These are phyloP conservation scores for Caenorhabditis wallacei DNA, from an alignment of 2,888 invertebrate genomes.

Conservation along the genomic window DNA sequence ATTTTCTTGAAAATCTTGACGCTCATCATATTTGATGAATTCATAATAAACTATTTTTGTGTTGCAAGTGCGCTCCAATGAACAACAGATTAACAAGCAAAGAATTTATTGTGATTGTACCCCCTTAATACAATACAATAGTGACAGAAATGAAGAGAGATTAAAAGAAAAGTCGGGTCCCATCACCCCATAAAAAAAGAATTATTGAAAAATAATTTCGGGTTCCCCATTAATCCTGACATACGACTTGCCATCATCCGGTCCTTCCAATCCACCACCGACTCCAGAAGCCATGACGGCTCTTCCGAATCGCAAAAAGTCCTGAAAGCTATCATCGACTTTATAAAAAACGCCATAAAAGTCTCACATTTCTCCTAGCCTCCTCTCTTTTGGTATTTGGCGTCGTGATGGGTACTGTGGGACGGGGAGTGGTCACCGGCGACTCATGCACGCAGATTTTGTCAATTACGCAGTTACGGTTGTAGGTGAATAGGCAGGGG, in stretches of 20 bases:
- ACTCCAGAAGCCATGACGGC: slow-evolving; percentile 28
- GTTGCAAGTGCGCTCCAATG: not conserved
- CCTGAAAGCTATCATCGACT: slow-evolving; percentile 38
- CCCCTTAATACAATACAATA: not conserved
- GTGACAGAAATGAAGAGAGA: no score
- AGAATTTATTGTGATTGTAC: not conserved
- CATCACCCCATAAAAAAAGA: not conserved
- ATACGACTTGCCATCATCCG: slow-evolving; percentile 8
- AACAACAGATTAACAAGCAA: not conserved
- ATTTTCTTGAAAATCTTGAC: not conserved
- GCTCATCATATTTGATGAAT: slow-evolving; percentile 10
- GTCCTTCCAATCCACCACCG: slow-evolving; percentile 25
- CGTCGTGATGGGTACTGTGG: not conserved
- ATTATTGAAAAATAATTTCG: slow-evolving; percentile 34
- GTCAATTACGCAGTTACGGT: slow-evolving; percentile 52
- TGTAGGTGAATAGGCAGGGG: slow-evolving; percentile 46
- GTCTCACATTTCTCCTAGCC: slow-evolving; percentile 48
- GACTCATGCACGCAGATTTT: slow-evolving; percentile 48
- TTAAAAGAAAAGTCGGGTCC: not conserved
- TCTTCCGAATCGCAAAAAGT: slow-evolving; percentile 62
- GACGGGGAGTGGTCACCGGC: not conserved
- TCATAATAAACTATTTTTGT: not conserved
- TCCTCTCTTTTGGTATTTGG: slow-evolving; percentile 9
- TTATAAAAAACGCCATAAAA: not conserved
- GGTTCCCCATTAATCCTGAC: slow-evolving; percentile 27